Percentiles rank a stretch among this genome's conserved stretches.
Conservation (phyloP, 2,113 vertebrate genomes). For the Hippocampus barbouri region DNA sequence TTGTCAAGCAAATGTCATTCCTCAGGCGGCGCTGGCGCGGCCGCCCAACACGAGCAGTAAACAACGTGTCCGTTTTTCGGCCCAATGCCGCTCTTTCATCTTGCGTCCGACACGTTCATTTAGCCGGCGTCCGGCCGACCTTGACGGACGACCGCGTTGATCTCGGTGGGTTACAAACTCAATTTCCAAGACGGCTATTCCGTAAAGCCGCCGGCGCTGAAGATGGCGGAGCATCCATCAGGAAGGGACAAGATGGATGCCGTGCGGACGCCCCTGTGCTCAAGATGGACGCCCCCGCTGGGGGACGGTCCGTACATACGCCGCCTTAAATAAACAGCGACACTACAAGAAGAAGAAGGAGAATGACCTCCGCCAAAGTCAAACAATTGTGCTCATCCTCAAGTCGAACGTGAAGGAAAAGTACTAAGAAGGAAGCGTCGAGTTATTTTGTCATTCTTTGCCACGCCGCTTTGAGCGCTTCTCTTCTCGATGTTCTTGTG, state of each 20-base stretch:
- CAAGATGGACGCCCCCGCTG: neutral
- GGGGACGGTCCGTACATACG: neutral
- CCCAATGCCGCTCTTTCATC: neutral
- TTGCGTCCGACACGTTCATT: neutral
- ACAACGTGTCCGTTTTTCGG: neutral
- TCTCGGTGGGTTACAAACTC: constrained; percentile 45
- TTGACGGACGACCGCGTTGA: neutral
- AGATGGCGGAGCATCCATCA: constrained; percentile 39
- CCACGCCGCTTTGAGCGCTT: neutral
- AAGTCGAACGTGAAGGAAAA: neutral
- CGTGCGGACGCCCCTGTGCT: neutral
- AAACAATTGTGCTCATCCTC: neutral
- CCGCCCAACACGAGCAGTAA: neutral
- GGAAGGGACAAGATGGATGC: neutral
- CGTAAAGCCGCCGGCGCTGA: constrained; percentile 47
- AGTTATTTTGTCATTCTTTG: too few relatives aligned
- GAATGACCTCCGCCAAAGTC: neutral
- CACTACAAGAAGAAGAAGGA: neutral
- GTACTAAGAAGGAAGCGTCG: too few relatives aligned
- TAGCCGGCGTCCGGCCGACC: neutral
- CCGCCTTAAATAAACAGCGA: neutral
- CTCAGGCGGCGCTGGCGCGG: neutral
- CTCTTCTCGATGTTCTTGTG: too few relatives aligned
- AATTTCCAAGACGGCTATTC: constrained; percentile 60
- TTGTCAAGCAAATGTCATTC: neutral